Conservation (phyloP, 2,113 vertebrate genomes). For the Bothrops jararaca region DNA sequence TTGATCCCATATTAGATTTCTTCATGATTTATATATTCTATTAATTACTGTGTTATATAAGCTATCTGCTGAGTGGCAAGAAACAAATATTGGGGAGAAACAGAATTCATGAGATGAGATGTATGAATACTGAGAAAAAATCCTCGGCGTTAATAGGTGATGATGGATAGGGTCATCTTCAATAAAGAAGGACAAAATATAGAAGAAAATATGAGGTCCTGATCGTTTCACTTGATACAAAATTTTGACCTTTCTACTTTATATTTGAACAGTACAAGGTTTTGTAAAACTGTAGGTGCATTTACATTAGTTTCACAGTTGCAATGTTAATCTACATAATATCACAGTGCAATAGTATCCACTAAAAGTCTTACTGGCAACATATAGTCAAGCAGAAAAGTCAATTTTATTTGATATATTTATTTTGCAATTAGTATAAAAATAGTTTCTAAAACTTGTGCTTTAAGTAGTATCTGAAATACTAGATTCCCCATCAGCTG, state of each 20-base stretch:
- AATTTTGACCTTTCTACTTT: not conserved
- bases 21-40: not conserved
- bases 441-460: conserved; percentile 3
- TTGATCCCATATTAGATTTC: not conserved
- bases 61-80: not conserved
- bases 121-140: not conserved
- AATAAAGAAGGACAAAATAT: not conserved
- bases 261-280: not conserved
- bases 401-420: not conserved
- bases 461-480: conserved; percentile 27
- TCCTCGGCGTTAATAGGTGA: not conserved
- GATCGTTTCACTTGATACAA: not conserved
- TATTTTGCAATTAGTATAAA: conserved; percentile 25
- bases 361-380: not conserved
- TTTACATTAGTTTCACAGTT: not conserved
- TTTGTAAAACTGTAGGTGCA: not conserved
- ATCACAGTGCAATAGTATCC: not conserved
- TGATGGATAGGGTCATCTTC: not conserved
- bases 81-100: not conserved
- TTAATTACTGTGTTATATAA: not conserved
- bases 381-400: not conserved
- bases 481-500: conserved; percentile 15
- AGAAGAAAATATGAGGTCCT: not conserved
- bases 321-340: not conserved
- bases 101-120: not conserved